A percentile compares a stretch with the other conserved stretches of the same genome.
These are phyloP conservation scores for Drosophila paranaensis DNA, from an alignment of 2,888 invertebrate genomes.

Conservation along the genomic window DNA sequence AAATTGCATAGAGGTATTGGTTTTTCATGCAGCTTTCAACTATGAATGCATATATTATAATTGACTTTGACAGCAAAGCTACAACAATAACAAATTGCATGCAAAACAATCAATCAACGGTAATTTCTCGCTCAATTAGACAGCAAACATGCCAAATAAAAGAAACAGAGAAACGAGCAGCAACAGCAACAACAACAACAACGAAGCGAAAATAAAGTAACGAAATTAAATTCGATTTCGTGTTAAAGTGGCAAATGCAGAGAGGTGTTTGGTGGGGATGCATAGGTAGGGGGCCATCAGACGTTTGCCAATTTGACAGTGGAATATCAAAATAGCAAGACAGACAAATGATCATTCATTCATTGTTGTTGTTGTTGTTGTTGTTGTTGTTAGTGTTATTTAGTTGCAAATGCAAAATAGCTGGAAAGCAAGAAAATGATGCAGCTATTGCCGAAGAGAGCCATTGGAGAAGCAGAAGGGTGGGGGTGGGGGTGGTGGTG, in stretches of 20 bases:
- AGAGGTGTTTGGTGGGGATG: not conserved
- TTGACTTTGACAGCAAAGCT: constrained; percentile 31
- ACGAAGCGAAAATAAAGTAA: constrained; percentile 63
- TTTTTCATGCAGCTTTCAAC: not conserved
- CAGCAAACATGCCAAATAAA: constrained; percentile 75
- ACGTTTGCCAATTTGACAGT: constrained; percentile 74
- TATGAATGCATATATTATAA: constrained; percentile 8
- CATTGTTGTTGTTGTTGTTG: not conserved
- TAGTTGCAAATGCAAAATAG: constrained; percentile 69
- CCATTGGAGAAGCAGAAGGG: not conserved
- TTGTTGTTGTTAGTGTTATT: constrained; percentile 22
- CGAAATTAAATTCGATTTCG: constrained; percentile 76
- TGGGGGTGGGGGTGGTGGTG: not conserved
- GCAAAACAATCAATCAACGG: constrained; percentile 83
- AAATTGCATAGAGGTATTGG: not conserved
- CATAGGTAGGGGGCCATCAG: constrained; percentile 15
- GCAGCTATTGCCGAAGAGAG: constrained; percentile 31
- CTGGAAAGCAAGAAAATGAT: constrained; percentile 73
- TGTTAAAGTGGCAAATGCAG: constrained; percentile 72
- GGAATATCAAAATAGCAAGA: constrained; percentile 64
- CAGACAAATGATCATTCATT: constrained; percentile 67
- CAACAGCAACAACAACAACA: constrained; percentile 21
- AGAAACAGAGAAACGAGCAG: constrained; percentile 40
- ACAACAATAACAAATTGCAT: constrained; percentile 65
- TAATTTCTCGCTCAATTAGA: constrained; percentile 84